Evolutionary conservation across 2,888 invertebrate genomes (phyloP).

Genomic region (Metallyticus violacea): DNA sequence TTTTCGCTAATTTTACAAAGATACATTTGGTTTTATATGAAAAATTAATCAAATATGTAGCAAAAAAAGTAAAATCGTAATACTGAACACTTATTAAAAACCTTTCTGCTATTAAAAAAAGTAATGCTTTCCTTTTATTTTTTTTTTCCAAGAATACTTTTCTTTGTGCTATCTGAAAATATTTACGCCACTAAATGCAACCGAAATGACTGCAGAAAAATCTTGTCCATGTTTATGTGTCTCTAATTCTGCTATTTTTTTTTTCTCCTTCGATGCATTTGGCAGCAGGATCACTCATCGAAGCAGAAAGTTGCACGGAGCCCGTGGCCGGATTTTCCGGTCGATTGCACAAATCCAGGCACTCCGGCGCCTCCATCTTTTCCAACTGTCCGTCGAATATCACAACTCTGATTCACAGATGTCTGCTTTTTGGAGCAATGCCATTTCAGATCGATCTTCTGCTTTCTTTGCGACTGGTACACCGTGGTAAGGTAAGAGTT

Average conservation of each 20-base stretch:
- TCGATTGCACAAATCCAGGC: not conserved
- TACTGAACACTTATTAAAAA: too few species aligned
- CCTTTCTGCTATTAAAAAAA: too few species aligned
- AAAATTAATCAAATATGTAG: too few species aligned
- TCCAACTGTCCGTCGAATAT: not conserved
- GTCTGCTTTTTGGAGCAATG: not conserved
- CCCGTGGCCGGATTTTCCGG: not conserved
- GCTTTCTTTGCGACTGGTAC: not conserved
- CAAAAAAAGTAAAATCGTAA: too few species aligned
- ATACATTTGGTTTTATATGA: too few species aligned
- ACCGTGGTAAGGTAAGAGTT: not conserved
- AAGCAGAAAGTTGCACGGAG: not conserved
- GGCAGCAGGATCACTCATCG: not conserved
- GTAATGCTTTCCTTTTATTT: too few species aligned
- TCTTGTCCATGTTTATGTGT: not conserved
- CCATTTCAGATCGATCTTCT: not conserved
- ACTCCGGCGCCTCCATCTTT: not conserved
- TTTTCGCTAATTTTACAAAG: too few species aligned
- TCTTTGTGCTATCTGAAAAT: not conserved
- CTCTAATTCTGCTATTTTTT: not conserved
- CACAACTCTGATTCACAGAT: not conserved
- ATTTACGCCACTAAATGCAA: not conserved
- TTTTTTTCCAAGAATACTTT: too few species aligned
- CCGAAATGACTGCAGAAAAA: not conserved
- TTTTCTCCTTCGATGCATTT: not conserved